Evolutionary conservation across 1,140 invertebrate species (phyloP), one percentile per base, ranked within the genome.

Genomic region (Frieseomelitta varia): DNA sequence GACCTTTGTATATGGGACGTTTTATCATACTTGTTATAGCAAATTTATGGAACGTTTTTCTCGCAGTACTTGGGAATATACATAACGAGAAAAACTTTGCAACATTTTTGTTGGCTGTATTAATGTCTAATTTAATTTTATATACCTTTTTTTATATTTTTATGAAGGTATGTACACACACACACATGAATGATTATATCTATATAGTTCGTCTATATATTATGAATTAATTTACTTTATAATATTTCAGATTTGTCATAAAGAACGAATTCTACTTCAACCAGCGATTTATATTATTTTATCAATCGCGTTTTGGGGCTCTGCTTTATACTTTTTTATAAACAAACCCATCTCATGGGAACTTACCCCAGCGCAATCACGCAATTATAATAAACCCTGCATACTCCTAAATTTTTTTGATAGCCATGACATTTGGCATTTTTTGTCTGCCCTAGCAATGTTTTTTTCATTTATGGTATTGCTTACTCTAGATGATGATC

Each of bases 351-450:
- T 97, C 68, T 97, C 97, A 30, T 98, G 98, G 98, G 96, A 97
- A 87, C 85, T 96, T 88, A 97, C 97, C 2, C 97, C 98, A 19
- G 97, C 98, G 0, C 95, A 97, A 91, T 98, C 98, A 0, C 95
- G 98, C 56, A 95, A 96, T 51, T 96, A 96, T 87, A 99, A 99
- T 93, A 95, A 96, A 63, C 95, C 95, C 39, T 99, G 98, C 92
- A 94, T 96, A 10, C 90, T 98, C 11, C 94, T 98, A 4, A 94
- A 96, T 74, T 98, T 98, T 91, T 98, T 97, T 92, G 98, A 99
- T 94, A 96, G 95, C 56, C 98, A 99, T 93, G 98, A 99, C 91
- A 96, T 98, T 39, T 99, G 98, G 98, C 98, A 99, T 94, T 97
- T 98, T 88, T 94, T 98, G 0, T 98, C 98, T 27, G 97, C 98